These are phyloP conservation scores for Phytoseiulus persimilis DNA, from an alignment of 2,888 invertebrate genomes.

Conservation along the genomic window DNA sequence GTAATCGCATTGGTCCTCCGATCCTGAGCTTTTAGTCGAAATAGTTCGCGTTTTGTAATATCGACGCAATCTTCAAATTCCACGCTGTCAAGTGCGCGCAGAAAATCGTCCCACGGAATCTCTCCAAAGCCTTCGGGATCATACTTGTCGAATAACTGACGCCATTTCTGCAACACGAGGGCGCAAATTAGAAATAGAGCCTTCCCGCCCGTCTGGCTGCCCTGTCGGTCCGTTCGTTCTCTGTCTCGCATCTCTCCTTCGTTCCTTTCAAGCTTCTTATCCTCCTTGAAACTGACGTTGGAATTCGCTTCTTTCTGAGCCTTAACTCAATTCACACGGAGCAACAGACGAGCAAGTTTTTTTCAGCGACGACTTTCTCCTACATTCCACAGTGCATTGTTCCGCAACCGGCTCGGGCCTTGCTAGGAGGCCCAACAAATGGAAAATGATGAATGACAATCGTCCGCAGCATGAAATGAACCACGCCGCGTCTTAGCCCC, in stretches of 20 bases:
- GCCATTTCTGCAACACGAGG: constrained; percentile 67
- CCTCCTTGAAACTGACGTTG: neutral
- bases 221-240: neutral
- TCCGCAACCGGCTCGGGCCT: neutral
- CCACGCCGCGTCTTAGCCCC: neutral
- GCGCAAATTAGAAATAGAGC: constrained; percentile 47
- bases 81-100: constrained; percentile 65
- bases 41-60: constrained; percentile 63
- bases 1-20: constrained; percentile 69
- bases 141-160: constrained; percentile 76
- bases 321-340: neutral
- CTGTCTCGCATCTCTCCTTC: neutral
- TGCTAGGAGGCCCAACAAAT: neutral
- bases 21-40: constrained; percentile 64
- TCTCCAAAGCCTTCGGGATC: constrained; percentile 88
- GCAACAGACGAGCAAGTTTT: neutral
- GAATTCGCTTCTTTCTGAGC: neutral
- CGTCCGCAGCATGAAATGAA: neutral
- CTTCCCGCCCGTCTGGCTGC: neutral
- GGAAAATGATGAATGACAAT: neutral
- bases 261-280: neutral
- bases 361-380: neutral
- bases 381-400: neutral
- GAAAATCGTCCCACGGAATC: constrained; percentile 75
- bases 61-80: constrained; percentile 66